Base-by-base conservation (phyloP, 2,888 invertebrate species). In the Ypsolopha sequella region DNA sequence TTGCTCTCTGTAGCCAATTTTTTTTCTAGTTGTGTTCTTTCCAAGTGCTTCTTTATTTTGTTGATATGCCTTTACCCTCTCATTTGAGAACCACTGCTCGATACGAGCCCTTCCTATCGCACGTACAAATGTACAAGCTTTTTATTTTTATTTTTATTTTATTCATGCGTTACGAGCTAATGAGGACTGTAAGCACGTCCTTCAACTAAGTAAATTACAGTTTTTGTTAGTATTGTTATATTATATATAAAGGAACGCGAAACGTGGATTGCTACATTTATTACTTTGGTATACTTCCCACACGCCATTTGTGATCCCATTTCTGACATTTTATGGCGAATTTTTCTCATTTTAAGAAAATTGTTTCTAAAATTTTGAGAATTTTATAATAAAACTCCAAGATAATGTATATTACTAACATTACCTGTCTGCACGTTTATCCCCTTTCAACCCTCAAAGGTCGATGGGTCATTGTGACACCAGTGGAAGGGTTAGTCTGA, bases 361-460 rank as follows among this genome's bases (percentile, higher is more conserved):
- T 24, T 24, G 24, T 24, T 4, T 2, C 24, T 2, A 24, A 4
- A 3, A 24, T 24, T 24, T 24, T 24, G 24, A 24, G 24, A 3
- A 24, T 24, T 24, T 24, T 24, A 24, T 24, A 24, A 24, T 24
- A 4, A 24, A 24, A 24, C 24, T 69, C 59, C 69, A 66, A 74
- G 70, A 78, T 72, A n/a, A n/a, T n/a, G n/a, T n/a, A 70, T 76
- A 77, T 76, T 64, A 66, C 68, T 62, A 64, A 64, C 70, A 67
- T 68, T 70, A 66, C 60, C 59, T 62, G 54, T 54, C 24, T 24
- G 54, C 58, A 60, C 14, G 38, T 11, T 36, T 47, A 36, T 43
- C 43, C 14, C 34, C 46, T 24, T 24, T 45, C 65, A 66, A 60
- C 60, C 62, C 61, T 60, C 58, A 64, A 62, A 66, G 71, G 70